Evolutionary conservation across 2,113 vertebrate species (phyloP).

Genomic region (western clawed frog (Xenopus tropicalis)): DNA sequence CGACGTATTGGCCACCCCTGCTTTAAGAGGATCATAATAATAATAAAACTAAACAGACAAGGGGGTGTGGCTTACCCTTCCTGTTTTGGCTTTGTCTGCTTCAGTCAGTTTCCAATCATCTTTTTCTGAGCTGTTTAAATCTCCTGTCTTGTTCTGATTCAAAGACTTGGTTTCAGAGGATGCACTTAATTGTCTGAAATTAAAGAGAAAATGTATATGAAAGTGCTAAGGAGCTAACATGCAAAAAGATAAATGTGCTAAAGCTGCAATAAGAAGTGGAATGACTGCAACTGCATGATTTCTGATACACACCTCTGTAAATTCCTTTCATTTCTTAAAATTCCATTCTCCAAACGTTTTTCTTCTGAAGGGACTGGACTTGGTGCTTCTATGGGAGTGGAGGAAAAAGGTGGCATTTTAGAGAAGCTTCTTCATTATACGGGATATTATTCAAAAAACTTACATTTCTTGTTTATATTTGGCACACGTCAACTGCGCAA

Average conservation of each 20-base stretch:
- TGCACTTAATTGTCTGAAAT: conserved; percentile 64
- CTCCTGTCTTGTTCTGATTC: conserved; percentile 54
- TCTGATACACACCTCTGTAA: conserved; percentile 56
- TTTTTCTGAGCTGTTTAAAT: conserved; percentile 54
- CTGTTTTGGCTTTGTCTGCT: conserved; percentile 86
- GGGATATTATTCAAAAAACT: neutral
- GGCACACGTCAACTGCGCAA: too few species aligned
- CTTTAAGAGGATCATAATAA: too few species aligned
- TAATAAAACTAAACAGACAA: too few species aligned
- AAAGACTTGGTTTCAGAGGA: conserved; percentile 53
- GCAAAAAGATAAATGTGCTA: too few species aligned
- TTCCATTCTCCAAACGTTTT: conserved; percentile 72
- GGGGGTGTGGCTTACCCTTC: conserved; percentile 62
- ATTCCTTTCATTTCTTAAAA: conserved; percentile 50
- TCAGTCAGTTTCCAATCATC: conserved; percentile 79
- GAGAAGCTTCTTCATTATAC: neutral
- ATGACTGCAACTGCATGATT: too few species aligned
- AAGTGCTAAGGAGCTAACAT: neutral
- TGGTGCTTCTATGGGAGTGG: neutral
- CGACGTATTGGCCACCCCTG: too few species aligned
- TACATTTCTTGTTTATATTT: too few species aligned
- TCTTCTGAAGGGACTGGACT: conserved; percentile 51
- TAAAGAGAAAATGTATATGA: neutral
- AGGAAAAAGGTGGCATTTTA: neutral
- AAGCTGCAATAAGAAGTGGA: too few species aligned